Conservation (phyloP, 2,888 invertebrate genomes). For the Drosophila lutescens region DNA sequence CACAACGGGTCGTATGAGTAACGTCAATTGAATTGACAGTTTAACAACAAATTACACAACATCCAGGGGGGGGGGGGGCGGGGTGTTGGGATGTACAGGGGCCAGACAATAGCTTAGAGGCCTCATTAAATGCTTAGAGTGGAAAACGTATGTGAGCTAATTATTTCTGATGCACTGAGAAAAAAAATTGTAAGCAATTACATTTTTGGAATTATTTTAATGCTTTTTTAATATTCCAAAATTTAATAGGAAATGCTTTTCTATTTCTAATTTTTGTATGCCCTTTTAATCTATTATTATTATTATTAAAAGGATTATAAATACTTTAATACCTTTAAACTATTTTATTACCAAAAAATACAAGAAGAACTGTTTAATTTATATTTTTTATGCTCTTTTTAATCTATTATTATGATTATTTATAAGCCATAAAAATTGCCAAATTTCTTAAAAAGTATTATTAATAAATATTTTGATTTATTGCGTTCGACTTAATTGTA, state of each 20-base stretch:
- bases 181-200: background rate
- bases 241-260: too few species aligned
- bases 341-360: too few species aligned
- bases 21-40: constrained; percentile 73
- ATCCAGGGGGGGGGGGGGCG: constrained; percentile 6
- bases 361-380: too few species aligned
- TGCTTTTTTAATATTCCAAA: background rate
- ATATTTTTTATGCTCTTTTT: too few species aligned
- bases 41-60: constrained; percentile 69
- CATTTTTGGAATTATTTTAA: background rate
- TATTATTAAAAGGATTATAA: too few species aligned
- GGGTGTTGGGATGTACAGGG: background rate
- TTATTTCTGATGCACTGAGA: constrained; percentile 33
- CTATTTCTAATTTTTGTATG: too few species aligned
- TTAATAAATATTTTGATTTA: too few species aligned
- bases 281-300: too few species aligned
- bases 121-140: constrained; percentile 46
- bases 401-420: background rate
- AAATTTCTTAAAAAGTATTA: background rate
- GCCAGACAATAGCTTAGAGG: constrained; percentile 34
- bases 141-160: constrained; percentile 45
- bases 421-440: background rate
- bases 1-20: constrained; percentile 69
- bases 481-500: too few species aligned
- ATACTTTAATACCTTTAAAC: too few species aligned